Percentiles rank a stretch among this genome's conserved stretches.
Conservation (phyloP, 2,113 vertebrate species). For the Symphodus melops region DNA sequence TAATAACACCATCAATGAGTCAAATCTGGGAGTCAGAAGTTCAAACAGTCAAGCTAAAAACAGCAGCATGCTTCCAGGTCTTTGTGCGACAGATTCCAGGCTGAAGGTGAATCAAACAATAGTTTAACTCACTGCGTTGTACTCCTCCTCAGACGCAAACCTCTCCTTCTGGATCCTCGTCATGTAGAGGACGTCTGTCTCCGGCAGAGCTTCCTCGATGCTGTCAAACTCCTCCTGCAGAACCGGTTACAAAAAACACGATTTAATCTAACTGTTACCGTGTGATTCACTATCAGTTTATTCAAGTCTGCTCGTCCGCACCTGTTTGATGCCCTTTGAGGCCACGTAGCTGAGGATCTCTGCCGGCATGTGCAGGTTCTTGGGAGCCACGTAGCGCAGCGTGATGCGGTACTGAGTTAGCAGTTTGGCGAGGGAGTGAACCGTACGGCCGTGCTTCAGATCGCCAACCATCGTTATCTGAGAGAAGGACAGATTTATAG, state of each 20-base stretch:
- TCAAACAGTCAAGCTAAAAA: no score
- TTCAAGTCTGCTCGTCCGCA: conserved; percentile 55
- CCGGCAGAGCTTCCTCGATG: conserved; percentile 93
- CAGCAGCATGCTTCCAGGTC: no score
- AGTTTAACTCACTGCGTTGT: conserved; percentile 86
- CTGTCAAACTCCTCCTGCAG: conserved; percentile 94
- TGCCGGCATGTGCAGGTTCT: conserved; percentile 89
- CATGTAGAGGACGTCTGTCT: conserved; percentile 96
- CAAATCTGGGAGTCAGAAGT: no score
- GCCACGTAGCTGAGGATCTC: conserved; percentile 91
- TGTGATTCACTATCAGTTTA: no score
- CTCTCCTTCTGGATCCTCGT: conserved; percentile 97
- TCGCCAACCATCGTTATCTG: conserved; percentile 99
- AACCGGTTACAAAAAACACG: background rate
- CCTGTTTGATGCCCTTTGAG: conserved; percentile 95
- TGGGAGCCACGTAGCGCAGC: conserved; percentile 93
- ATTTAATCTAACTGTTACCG: no score
- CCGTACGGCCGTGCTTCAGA: conserved; percentile 96
- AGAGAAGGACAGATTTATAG: background rate
- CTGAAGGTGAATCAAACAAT: no score
- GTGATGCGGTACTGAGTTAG: conserved; percentile 95
- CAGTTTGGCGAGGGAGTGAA: conserved; percentile 94
- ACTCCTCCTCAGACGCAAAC: conserved; percentile 88
- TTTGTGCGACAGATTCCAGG: no score
- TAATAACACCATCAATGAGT: no score